phyloP scores from a whole-genome alignment of 2,113 vertebrate species.

The Marmota monax region DNA sequence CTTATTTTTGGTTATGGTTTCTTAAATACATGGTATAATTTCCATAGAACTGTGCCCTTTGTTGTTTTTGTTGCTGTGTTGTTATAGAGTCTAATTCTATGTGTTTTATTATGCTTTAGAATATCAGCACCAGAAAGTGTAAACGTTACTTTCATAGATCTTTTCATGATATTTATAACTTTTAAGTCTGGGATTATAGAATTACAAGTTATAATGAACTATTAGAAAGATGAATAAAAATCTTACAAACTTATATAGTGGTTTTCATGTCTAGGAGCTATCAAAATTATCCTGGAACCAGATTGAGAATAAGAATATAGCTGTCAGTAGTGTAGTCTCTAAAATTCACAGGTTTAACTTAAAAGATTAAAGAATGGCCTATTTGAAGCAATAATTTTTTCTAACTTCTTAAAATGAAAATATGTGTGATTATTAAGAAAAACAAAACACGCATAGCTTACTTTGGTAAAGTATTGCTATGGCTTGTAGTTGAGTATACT shows the following conservation, averaged over 20 bases:
- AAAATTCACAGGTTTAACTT: not conserved
- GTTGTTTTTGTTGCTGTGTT: too few species aligned
- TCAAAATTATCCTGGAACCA: not conserved
- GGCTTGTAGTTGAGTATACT: not conserved
- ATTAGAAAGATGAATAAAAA: not conserved
- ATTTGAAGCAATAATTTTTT: not conserved
- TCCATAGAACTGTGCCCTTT: not conserved
- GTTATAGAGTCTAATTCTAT: not conserved
- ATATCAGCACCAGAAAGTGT: not conserved
- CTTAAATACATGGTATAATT: not conserved
- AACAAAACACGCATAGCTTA: not conserved
- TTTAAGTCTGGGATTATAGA: not conserved
- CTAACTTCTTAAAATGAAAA: slow-evolving; percentile 7
- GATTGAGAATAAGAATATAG: not conserved
- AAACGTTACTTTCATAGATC: not conserved
- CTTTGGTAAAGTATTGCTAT: not conserved
- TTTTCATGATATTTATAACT: not conserved
- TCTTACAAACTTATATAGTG: not conserved
- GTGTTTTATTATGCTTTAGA: not conserved
- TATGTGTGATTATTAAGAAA: not conserved
- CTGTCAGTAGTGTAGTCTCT: not conserved
- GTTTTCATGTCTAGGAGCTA: not conserved
- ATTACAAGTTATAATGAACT: not conserved
- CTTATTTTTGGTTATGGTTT: not conserved
- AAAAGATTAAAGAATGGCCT: not conserved